Evolutionary conservation across 1,140 invertebrate species (phyloP), one percentile per base, ranked within the genome.

Genomic region (Drosophila insularis): DNA sequence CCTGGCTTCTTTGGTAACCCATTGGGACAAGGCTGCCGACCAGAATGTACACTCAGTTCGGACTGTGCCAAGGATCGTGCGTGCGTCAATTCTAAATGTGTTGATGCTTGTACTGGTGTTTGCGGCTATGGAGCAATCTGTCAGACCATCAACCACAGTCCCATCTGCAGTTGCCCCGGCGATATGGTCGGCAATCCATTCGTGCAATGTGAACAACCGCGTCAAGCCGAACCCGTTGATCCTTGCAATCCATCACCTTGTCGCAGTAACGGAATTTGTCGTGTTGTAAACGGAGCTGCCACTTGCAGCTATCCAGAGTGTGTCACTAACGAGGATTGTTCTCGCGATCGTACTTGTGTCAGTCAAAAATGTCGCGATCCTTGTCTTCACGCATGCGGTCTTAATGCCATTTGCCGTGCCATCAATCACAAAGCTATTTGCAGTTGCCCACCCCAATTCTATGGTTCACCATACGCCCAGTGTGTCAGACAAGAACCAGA

Each of bases 251-350:
- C 96, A 21, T 96, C 95, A 19, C 96, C 96, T 1, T 97, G 97
- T 81, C 94, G 94, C 54, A 93, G 94, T 19, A 96, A 97, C 77
- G 97, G 97, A 2, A 95, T 96, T 71, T 98, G 97, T 82, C 93
- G 94, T 46, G 95, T 96, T 0, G 92, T 94, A 11, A 95, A 95
- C 73, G 94, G 94, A 21, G 92, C 93, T 5, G 96, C 96, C 2
- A 93, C 94, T 37, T 97, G 97, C 86, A 94, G 93, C 5, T 98
- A 98, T 92, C 96, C 97, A 1, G 97, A 97, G 92, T 97, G 97
- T 92, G 93, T 97, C 8, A 96, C 96, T 32, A 97, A 97, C 82
- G 95, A 95, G 53, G 96, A 97, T 72, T 98, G 97, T 93, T 93
- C 96, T 0, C 93, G 96, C 54, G 95, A 97, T 78, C 95, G 95